Evolutionary conservation across 2,797 vertebrate genomes (phyloP).

Genomic region (Silurus lanzhouensis): DNA sequence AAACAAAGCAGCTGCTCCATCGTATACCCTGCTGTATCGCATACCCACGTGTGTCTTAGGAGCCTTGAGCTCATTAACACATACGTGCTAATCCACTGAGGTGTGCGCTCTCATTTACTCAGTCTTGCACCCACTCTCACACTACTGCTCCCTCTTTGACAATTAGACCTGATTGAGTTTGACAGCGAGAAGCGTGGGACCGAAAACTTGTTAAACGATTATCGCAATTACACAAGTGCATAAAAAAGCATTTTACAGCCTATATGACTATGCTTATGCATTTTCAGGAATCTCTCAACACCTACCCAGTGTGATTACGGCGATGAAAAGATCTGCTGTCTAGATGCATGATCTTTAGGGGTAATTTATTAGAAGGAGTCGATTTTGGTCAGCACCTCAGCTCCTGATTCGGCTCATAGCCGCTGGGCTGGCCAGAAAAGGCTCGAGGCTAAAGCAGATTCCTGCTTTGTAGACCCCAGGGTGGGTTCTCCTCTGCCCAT

Average conservation of each 20-base stretch:
- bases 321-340: not conserved
- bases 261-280: constrained; percentile 28
- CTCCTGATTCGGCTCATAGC: constrained; percentile 29
- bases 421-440: constrained; percentile 41
- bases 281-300: constrained; percentile 24
- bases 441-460: constrained; percentile 44
- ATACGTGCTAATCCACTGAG: constrained; percentile 40
- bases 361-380: constrained; percentile 36
- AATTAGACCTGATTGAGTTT: constrained; percentile 43
- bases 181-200: constrained; percentile 37
- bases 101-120: constrained; percentile 37
- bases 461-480: constrained; percentile 43
- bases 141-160: constrained; percentile 27
- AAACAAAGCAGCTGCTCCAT: constrained; percentile 36
- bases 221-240: constrained; percentile 34
- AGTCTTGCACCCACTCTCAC: constrained; percentile 29
- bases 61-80: constrained; percentile 46
- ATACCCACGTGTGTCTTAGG: not conserved
- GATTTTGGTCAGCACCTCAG: constrained; percentile 21
- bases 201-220: constrained; percentile 47
- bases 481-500: constrained; percentile 35
- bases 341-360: constrained; percentile 7
- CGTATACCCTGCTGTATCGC: not conserved
- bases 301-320: not conserved
- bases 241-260: constrained; percentile 37